phyloP scores from a whole-genome alignment of 92 coral and sea anemone genomes.

The Epizoanthus ramosus region DNA sequence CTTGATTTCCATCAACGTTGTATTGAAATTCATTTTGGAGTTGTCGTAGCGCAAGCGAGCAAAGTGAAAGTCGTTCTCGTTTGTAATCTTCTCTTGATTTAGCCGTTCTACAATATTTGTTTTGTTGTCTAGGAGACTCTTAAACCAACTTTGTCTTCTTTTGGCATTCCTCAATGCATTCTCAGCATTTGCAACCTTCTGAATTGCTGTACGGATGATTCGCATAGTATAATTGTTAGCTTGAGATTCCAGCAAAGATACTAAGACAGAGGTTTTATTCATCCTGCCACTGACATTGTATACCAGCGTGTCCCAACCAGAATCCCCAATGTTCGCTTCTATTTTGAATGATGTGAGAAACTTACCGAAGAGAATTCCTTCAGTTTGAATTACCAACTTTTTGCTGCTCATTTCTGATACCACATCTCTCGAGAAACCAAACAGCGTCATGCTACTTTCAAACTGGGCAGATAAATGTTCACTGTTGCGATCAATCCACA shows the following conservation, averaged over 20 bases:
- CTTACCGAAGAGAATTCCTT: conserved; percentile 17
- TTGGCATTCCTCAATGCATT: conserved; percentile 31
- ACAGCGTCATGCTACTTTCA: background rate
- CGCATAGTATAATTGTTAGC: conserved; percentile 40
- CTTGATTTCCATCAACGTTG: background rate
- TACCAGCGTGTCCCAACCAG: conserved; percentile 48
- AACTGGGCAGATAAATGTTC: background rate
- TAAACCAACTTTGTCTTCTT: background rate
- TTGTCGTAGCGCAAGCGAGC: conserved; percentile 43
- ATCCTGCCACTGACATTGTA: conserved; percentile 45
- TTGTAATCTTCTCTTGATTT: background rate
- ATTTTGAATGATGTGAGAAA: conserved; percentile 42
- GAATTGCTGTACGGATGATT: conserved; percentile 28
- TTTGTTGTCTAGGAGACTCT: background rate
- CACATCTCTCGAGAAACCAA: conserved; percentile 17
- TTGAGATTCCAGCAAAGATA: conserved; percentile 26
- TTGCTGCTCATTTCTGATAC: background rate
- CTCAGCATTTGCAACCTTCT: conserved; percentile 40
- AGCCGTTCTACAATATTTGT: conserved; percentile 1
- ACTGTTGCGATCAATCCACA: background rate
- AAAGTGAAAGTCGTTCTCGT: conserved; percentile 11
- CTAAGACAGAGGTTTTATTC: conserved; percentile 39
- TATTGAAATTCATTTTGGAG: conserved; percentile 42
- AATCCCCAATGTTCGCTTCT: conserved; percentile 44
- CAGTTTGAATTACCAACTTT: conserved; percentile 5